Evolutionary conservation across 2,888 invertebrate species (phyloP).

Genomic region (Frankliniella intonsa): DNA sequence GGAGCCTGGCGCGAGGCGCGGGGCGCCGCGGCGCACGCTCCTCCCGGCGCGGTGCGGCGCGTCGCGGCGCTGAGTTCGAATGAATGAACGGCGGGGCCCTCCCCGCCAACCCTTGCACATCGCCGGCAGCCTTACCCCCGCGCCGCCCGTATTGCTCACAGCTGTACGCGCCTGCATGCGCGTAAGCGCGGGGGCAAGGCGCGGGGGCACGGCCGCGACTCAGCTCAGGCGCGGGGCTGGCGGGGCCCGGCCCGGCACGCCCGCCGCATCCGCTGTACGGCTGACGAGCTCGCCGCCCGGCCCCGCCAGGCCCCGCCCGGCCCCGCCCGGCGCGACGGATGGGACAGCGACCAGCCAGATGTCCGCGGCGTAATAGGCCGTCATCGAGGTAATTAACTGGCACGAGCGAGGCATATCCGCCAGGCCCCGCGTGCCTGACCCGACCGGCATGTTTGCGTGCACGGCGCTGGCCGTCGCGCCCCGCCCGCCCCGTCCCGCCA

Average conservation of each 20-base stretch:
- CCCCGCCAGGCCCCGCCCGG: not conserved
- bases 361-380: conserved; percentile 23
- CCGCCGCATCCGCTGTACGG: conserved; percentile 6
- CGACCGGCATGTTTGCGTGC: too few relatives aligned
- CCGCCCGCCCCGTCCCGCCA: too few relatives aligned
- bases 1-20: not conserved
- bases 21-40: not conserved
- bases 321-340: not conserved
- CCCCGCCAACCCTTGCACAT: not conserved
- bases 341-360: not conserved
- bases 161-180: not conserved
- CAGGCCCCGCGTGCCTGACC: not conserved
- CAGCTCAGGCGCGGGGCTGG: not conserved
- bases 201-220: not conserved
- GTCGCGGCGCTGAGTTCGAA: not conserved
- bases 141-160: not conserved
- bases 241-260: not conserved
- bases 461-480: too few relatives aligned
- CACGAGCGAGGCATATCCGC: conserved; percentile 1
- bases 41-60: not conserved
- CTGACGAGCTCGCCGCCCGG: not conserved
- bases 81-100: not conserved
- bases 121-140: not conserved
- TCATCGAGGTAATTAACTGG: conserved; percentile 16
- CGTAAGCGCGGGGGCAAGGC: not conserved